Evolutionary conservation across 2,113 vertebrate genomes (phyloP).

Genomic region (Carassius carassius): DNA sequence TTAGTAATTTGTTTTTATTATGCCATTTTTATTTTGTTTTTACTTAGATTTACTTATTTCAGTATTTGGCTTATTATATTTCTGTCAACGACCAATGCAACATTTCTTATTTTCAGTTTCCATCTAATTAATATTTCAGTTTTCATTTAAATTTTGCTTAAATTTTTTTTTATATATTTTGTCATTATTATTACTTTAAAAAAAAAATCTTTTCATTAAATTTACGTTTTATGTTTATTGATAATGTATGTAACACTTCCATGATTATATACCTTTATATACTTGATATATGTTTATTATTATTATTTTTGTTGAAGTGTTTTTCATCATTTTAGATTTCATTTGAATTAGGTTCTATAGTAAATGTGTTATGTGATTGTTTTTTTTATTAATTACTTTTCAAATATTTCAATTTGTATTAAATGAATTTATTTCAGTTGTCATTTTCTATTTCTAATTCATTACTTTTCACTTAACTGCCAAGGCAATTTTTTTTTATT

Average conservation of each 20-base stretch:
- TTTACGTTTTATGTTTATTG: not conserved
- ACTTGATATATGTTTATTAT: no score
- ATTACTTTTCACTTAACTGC: not conserved
- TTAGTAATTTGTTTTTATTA: not conserved
- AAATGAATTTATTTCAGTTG: not conserved
- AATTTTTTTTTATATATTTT: no score
- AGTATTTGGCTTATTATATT: not conserved
- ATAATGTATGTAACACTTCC: no score
- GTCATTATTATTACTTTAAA: no score
- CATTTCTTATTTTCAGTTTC: no score
- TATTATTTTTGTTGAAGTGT: not conserved
- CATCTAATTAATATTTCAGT: no score
- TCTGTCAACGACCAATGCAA: no score
- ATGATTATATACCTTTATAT: no score
- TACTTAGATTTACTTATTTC: not conserved
- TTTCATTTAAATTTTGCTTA: no score
- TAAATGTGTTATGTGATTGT: not conserved
- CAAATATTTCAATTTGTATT: not conserved
- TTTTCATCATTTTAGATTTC: no score
- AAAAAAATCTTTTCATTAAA: not conserved
- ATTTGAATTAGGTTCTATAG: not conserved
- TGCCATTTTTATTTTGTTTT: not conserved
- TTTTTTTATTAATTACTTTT: not conserved
- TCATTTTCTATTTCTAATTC: not conserved
- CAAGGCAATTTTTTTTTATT: not conserved